Conservation (phyloP, 2,113 vertebrate genomes). For the Sander vitreus region DNA sequence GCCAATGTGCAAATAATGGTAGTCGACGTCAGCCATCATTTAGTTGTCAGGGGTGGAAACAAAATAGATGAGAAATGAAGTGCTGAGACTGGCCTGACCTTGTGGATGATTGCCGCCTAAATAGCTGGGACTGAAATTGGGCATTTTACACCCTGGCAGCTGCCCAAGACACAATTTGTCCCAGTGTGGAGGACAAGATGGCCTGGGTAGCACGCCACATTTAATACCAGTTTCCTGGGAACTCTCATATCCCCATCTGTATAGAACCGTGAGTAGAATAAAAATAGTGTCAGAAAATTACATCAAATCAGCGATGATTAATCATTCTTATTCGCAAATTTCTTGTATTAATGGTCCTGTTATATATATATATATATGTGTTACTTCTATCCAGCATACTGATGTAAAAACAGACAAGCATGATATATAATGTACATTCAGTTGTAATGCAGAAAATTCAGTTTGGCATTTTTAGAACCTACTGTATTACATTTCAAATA, state of each 20-base stretch:
- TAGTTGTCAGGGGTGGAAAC: constrained; percentile 79
- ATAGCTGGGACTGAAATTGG: constrained; percentile 78
- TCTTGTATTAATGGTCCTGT: not conserved
- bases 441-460: not conserved
- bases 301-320: constrained; percentile 46
- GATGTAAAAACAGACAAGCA: not conserved
- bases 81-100: constrained; percentile 77
- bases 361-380: no score
- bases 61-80: constrained; percentile 78
- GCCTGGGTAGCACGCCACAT: constrained; percentile 68
- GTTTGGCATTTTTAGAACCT: not conserved
- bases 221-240: constrained; percentile 77
- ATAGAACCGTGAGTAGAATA: constrained; percentile 41
- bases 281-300: constrained; percentile 64
- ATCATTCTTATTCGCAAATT: constrained; percentile 24
- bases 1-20: constrained; percentile 62
- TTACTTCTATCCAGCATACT: not conserved
- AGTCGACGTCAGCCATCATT: constrained; percentile 78
- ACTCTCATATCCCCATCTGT: constrained; percentile 56
- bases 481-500: not conserved
- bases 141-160: constrained; percentile 83
- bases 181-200: constrained; percentile 74
- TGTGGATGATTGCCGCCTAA: constrained; percentile 80
- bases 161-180: constrained; percentile 82
- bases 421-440: not conserved